phyloP scores from a whole-genome alignment of 2,113 vertebrate genomes.

The Dermatemys mawii region DNA sequence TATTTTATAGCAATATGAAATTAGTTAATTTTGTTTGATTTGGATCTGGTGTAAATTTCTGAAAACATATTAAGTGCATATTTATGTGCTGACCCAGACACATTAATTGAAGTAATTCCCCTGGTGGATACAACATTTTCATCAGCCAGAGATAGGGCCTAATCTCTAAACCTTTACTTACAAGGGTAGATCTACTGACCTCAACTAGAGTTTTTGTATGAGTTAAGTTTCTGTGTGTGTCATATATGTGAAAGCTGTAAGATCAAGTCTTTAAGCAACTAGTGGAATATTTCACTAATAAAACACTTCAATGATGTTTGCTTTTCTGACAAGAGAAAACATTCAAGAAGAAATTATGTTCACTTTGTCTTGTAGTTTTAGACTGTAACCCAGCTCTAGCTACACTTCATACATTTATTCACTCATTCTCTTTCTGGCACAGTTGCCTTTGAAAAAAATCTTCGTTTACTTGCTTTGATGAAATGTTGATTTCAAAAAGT shows the following conservation, averaged over 20 bases:
- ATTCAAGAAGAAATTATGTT: neutral
- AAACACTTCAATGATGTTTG: neutral
- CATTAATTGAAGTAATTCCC: constrained; percentile 54
- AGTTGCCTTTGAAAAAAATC: neutral
- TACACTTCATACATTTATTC: neutral
- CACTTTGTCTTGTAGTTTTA: neutral
- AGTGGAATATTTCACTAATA: neutral
- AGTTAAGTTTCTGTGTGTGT: neutral
- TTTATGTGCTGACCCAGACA: constrained; percentile 35
- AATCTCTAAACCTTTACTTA: neutral
- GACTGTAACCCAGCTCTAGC: neutral
- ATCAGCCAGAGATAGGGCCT: constrained; percentile 3
- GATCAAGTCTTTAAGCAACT: neutral
- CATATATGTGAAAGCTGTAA: neutral
- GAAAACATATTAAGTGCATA: neutral
- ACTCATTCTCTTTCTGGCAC: neutral
- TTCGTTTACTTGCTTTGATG: neutral
- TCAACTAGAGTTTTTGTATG: neutral
- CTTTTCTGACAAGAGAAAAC: neutral
- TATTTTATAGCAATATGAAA: constrained; percentile 70
- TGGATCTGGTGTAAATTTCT: constrained; percentile 62
- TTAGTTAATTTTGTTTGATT: constrained; percentile 75
- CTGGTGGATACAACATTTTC: constrained; percentile 29
- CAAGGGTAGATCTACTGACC: neutral
- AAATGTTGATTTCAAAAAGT: neutral